A percentile compares a stretch with the other conserved stretches of the same genome.
Evolutionary conservation across 1,140 invertebrate genomes (phyloP).

Genomic region (Penaeus indicus): DNA sequence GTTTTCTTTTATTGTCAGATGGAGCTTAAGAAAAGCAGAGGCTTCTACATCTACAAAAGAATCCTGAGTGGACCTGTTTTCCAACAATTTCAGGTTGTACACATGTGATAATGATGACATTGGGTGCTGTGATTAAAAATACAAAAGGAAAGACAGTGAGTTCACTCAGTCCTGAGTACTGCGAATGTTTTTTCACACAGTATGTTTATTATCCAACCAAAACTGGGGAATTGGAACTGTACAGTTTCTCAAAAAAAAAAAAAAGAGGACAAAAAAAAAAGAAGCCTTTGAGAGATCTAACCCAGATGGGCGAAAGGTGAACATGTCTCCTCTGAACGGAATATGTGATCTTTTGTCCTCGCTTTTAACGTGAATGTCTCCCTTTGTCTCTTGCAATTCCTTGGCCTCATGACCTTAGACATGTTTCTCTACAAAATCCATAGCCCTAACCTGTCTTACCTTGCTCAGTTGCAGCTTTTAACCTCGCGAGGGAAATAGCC

Average conservation of each 20-base stretch:
- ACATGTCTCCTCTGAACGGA: slow-evolving; percentile 3
- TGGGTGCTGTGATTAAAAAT: slow-evolving; percentile 57
- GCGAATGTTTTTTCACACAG: background rate
- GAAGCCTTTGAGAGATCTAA: slow-evolving; percentile 47
- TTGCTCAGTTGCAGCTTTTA: no score
- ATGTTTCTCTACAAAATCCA: no score
- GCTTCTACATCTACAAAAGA: background rate
- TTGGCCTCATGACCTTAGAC: no score
- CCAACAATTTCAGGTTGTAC: slow-evolving; percentile 57
- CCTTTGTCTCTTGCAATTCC: no score
- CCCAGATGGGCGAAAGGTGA: slow-evolving; percentile 15
- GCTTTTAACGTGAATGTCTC: background rate
- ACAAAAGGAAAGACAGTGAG: slow-evolving; percentile 60
- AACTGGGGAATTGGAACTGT: slow-evolving; percentile 51
- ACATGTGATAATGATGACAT: slow-evolving; percentile 55
- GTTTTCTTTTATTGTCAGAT: background rate
- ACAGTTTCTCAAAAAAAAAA: slow-evolving; percentile 25
- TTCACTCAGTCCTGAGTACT: slow-evolving; percentile 54
- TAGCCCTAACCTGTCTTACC: no score
- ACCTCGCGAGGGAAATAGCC: no score
- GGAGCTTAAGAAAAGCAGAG: background rate
- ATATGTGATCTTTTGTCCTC: background rate
- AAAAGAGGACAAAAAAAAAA: no score
- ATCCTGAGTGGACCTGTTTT: background rate
- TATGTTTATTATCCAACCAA: slow-evolving; percentile 37